Evolutionary conservation across 2,113 vertebrate genomes (phyloP).

Genomic region (Chauna torquata): DNA sequence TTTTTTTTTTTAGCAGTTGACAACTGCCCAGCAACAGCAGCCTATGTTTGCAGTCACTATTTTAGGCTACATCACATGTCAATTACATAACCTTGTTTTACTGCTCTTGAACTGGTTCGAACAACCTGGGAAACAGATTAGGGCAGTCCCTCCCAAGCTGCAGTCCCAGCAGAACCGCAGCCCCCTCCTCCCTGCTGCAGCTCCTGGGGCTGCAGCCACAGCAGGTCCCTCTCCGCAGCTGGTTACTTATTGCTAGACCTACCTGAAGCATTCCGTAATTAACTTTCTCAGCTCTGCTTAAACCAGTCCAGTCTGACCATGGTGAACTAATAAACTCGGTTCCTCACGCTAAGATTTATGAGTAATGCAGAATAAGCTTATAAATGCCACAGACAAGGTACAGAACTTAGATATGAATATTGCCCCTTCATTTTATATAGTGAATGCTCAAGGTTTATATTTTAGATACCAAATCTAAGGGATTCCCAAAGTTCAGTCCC

Average conservation of each 20-base stretch:
- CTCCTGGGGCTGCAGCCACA: background rate
- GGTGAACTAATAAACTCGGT: conserved; percentile 50
- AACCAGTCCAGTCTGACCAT: conserved; percentile 72
- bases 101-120: conserved; percentile 83
- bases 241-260: conserved; percentile 77
- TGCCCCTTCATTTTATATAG: background rate
- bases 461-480: background rate
- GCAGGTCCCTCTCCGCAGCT: conserved; percentile 27
- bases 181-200: background rate
- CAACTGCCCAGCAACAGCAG: conserved; percentile 82
- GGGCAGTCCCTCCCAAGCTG: conserved; percentile 63
- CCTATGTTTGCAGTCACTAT: conserved; percentile 84
- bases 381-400: background rate
- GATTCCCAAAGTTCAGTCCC: background rate
- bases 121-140: conserved; percentile 83
- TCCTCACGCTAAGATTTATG: conserved; percentile 34
- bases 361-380: background rate
- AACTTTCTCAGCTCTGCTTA: conserved; percentile 72
- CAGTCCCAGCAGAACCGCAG: background rate
- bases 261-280: conserved; percentile 70
- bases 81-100: conserved; percentile 86
- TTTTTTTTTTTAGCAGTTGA: conserved; percentile 68
- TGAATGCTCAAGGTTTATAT: background rate
- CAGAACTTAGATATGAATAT: background rate
- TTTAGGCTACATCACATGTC: conserved; percentile 84